Conservation (phyloP, 2,888 invertebrate genomes). For the Acanthosepion pharaonis region DNA sequence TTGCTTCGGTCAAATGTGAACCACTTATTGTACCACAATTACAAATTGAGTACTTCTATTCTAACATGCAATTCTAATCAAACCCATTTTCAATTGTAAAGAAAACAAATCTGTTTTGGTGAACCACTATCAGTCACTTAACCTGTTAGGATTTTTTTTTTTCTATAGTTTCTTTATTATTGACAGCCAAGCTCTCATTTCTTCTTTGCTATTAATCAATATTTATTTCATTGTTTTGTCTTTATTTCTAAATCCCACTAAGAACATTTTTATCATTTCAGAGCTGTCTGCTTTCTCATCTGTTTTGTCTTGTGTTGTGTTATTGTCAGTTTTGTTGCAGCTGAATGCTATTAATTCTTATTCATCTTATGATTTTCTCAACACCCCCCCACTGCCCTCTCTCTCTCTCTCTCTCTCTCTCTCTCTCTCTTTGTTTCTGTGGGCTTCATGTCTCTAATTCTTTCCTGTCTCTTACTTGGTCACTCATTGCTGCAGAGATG, state of each 20-base stretch:
- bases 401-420: slow-evolving; percentile 63
- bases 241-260: not conserved
- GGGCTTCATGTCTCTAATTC: slow-evolving; percentile 54
- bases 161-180: not conserved
- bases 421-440: slow-evolving; percentile 57
- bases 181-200: slow-evolving; percentile 33
- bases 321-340: not conserved
- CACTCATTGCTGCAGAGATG: slow-evolving; percentile 39
- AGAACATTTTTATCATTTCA: not conserved
- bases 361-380: not conserved
- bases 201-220: slow-evolving; percentile 40
- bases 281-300: not conserved
- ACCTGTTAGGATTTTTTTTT: not conserved
- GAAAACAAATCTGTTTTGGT: not conserved
- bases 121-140: not conserved
- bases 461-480: slow-evolving; percentile 51
- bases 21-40: not conserved
- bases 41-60: not conserved
- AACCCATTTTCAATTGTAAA: not conserved
- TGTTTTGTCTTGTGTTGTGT: not conserved
- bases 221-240: slow-evolving; percentile 48
- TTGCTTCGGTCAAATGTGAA: not conserved
- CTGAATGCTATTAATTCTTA: not conserved
- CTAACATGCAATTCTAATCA: not conserved
- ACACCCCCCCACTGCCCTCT: slow-evolving; percentile 48